phyloP scores from a whole-genome alignment of 1,140 invertebrate species.

The Saccostrea echinata region DNA sequence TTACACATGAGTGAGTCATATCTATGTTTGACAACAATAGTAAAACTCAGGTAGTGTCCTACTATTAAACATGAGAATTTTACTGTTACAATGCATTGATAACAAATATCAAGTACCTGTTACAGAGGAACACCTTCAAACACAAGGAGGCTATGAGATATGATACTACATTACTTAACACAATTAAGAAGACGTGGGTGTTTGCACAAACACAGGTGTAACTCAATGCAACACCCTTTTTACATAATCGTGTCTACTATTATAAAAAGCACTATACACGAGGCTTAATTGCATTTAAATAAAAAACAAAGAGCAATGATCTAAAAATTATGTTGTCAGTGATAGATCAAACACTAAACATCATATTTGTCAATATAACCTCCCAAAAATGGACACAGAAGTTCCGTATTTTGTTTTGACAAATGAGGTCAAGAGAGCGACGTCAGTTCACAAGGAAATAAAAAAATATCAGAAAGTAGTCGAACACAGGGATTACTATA shows the following conservation, averaged over 20 bases:
- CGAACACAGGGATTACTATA: not conserved
- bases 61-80: not conserved
- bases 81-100: slow-evolving; percentile 2
- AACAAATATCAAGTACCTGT: slow-evolving; percentile 22
- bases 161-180: not conserved
- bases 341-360: not conserved
- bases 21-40: slow-evolving; percentile 49
- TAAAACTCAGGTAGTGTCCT: not conserved
- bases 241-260: not conserved
- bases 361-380: not conserved
- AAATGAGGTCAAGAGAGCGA: not conserved
- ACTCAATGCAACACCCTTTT: not conserved
- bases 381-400: not conserved
- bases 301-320: not conserved
- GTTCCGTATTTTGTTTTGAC: not conserved
- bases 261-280: not conserved
- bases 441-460: not conserved
- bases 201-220: not conserved
- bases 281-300: not conserved
- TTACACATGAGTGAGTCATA: slow-evolving; percentile 43
- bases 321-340: not conserved
- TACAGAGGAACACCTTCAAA: slow-evolving; percentile 16
- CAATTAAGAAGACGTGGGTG: not conserved
- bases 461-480: not conserved
- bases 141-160: not conserved